Percentiles rank a stretch among this genome's conserved stretches.
Evolutionary conservation across 2,797 vertebrate genomes (phyloP).

Genomic region (Syndactyla subalaris): DNA sequence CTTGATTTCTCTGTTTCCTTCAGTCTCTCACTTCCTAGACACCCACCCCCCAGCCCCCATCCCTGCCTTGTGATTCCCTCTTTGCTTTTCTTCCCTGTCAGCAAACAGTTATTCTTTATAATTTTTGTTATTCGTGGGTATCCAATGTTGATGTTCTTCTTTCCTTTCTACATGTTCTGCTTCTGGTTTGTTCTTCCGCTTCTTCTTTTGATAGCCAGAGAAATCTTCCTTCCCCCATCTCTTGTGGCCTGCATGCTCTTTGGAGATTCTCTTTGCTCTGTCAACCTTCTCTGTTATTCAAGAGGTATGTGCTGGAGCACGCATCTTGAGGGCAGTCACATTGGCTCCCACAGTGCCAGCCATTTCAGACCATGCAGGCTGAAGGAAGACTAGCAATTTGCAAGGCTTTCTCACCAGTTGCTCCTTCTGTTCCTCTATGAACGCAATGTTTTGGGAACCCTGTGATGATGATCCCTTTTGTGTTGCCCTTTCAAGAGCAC

Average conservation of each 20-base stretch:
- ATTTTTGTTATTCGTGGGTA: neutral
- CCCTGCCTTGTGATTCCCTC: neutral
- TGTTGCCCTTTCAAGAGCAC: neutral
- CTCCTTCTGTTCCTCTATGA: rapidly evolving
- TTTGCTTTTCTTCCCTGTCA: neutral
- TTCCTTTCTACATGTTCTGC: neutral
- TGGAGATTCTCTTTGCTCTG: neutral
- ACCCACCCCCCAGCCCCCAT: rapidly evolving
- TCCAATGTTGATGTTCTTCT: neutral
- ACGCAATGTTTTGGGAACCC: neutral
- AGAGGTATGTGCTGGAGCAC: rapidly evolving
- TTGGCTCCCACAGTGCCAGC: neutral
- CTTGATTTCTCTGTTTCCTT: neutral
- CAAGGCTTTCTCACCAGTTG: neutral
- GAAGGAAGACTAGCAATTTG: neutral
- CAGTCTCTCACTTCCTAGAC: neutral
- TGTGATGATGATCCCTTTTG: neutral
- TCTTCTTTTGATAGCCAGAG: neutral
- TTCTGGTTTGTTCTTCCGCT: neutral
- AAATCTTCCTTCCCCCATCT: neutral
- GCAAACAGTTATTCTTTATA: neutral
- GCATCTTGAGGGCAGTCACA: rapidly evolving
- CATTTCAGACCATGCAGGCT: rapidly evolving
- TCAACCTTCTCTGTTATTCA: neutral
- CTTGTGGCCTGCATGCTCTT: rapidly evolving